Conservation (phyloP, 2,113 vertebrate genomes). For the Heloderma charlesbogerti region DNA sequence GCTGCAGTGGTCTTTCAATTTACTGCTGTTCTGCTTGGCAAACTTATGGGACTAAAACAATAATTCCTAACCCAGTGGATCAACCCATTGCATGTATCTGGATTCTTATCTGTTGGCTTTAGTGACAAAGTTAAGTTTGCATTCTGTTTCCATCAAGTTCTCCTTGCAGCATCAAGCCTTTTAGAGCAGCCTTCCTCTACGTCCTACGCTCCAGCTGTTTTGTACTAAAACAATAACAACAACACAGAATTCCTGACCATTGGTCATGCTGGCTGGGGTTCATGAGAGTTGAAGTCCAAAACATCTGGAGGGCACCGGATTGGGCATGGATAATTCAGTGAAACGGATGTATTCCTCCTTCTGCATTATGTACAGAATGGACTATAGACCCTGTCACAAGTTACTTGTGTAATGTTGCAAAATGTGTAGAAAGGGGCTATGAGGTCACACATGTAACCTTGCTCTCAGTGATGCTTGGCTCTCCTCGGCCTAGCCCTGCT, state of each 20-base stretch:
- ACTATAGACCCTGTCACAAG: not conserved
- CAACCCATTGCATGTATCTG: not conserved
- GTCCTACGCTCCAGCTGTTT: not conserved
- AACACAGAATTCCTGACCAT: too few species aligned
- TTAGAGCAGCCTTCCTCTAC: not conserved
- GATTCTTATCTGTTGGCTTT: conserved; percentile 13
- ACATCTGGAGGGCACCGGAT: not conserved
- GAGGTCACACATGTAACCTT: not conserved
- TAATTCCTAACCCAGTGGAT: not conserved
- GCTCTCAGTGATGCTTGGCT: not conserved
- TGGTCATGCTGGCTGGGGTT: too few species aligned
- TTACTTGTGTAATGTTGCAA: not conserved
- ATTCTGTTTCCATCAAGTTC: not conserved
- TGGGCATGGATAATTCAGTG: not conserved
- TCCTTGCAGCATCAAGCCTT: not conserved
- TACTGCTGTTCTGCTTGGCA: conserved; percentile 8
- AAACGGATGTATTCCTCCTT: not conserved
- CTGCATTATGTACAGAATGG: not conserved
- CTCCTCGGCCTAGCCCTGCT: too few species aligned
- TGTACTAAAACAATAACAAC: too few species aligned
- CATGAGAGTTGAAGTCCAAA: too few species aligned
- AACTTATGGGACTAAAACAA: not conserved
- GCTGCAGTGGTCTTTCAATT: conserved; percentile 31
- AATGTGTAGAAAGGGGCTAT: too few species aligned
- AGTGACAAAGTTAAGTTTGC: not conserved